These are phyloP conservation scores for Diorhabda sublineata DNA, from an alignment of 1,140 invertebrate species.

Conservation along the genomic window DNA sequence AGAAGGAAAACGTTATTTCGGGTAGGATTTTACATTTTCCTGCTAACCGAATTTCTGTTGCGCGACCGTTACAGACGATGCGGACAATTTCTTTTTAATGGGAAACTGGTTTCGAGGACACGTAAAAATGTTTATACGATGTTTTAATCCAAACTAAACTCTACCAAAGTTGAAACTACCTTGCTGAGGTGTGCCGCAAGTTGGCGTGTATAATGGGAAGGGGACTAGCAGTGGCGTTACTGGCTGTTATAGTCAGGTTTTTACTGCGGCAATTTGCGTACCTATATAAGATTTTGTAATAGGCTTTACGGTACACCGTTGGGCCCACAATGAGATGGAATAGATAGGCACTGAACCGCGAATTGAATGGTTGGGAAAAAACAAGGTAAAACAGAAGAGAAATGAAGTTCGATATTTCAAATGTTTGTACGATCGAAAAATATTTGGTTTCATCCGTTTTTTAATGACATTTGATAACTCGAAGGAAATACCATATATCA, in stretches of 20 bases:
- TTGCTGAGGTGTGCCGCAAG: constrained; percentile 20
- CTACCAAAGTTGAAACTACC: constrained; percentile 17
- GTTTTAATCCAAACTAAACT: constrained; percentile 15
- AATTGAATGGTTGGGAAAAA: no score
- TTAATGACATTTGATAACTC: no score
- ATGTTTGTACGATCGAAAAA: no score
- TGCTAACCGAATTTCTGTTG: constrained; percentile 7
- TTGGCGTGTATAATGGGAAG: constrained; percentile 15
- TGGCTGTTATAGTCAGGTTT: neutral
- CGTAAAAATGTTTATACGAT: constrained; percentile 14
- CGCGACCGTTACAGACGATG: neutral
- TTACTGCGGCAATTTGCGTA: neutral
- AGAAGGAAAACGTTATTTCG: constrained; percentile 8
- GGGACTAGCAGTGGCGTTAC: constrained; percentile 14
- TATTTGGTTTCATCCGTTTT: no score
- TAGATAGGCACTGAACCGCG: no score
- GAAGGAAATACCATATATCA: no score
- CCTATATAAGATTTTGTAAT: no score
- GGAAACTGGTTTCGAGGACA: constrained; percentile 9
- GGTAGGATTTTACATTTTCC: constrained; percentile 6
- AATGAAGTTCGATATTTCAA: no score
- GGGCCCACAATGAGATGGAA: no score
- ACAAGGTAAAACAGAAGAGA: no score
- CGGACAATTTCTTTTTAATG: neutral
- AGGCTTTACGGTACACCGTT: no score